Evolutionary conservation across 2,888 invertebrate species (phyloP).

Genomic region (Polietes domitor): DNA sequence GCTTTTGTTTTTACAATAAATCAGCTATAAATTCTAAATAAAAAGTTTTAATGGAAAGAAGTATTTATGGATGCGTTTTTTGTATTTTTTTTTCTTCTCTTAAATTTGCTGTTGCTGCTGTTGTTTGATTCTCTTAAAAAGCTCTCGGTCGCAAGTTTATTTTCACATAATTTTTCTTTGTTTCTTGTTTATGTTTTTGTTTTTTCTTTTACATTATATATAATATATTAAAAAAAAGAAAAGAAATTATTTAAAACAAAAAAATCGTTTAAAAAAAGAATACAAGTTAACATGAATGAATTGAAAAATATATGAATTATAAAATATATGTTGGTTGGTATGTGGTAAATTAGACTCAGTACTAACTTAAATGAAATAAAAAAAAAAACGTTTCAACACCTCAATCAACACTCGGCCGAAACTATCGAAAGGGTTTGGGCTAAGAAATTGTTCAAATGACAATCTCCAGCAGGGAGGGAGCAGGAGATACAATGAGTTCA

Average conservation of each 20-base stretch:
- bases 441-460: no score
- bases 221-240: conserved; percentile 11
- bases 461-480: no score
- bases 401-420: conserved; percentile 3
- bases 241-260: neutral
- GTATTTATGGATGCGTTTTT: conserved; percentile 33
- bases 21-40: conserved; percentile 51
- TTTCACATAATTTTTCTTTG: conserved; percentile 12
- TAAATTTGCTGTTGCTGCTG: no score
- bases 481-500: no score
- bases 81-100: conserved; percentile 30
- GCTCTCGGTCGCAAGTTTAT: conserved; percentile 64
- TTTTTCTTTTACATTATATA: conserved; percentile 8
- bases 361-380: conserved; percentile 9
- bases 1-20: conserved; percentile 35
- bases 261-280: conserved; percentile 6
- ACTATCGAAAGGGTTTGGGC: no score
- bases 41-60: conserved; percentile 60
- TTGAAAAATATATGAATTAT: neutral
- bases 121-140: conserved; percentile 26
- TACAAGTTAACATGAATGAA: neutral
- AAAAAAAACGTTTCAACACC: conserved; percentile 3
- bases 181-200: neutral
- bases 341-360: neutral
- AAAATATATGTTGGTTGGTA: neutral